These are phyloP conservation scores for Bombus soroeensis DNA, from an alignment of 1,140 invertebrate genomes.

Conservation along the genomic window DNA sequence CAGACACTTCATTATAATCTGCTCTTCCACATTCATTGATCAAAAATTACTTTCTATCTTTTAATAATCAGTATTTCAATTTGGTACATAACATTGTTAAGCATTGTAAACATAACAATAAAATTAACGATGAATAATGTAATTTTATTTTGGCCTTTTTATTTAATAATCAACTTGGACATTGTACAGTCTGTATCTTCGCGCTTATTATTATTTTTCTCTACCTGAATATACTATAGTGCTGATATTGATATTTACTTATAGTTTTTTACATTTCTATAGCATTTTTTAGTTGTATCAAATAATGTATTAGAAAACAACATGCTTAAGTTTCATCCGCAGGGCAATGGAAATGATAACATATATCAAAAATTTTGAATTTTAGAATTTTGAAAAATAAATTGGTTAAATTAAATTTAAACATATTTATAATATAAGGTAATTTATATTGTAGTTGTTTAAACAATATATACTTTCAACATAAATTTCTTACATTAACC, in stretches of 20 bases:
- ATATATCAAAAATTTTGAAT: not conserved
- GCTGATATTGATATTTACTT: constrained; percentile 14
- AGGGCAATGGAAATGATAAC: constrained; percentile 28
- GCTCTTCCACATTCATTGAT: constrained; percentile 40
- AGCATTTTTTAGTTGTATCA: constrained; percentile 1
- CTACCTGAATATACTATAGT: constrained; percentile 8
- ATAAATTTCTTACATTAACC: not conserved
- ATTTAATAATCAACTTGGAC: constrained; percentile 62
- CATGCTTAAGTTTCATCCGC: constrained; percentile 27
- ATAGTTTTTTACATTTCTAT: not conserved
- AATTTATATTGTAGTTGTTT: not conserved
- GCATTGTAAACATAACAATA: constrained; percentile 45
- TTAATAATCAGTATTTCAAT: constrained; percentile 54
- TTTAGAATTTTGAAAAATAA: not conserved
- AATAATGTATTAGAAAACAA: not conserved
- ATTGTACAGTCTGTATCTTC: constrained; percentile 75
- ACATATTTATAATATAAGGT: not conserved
- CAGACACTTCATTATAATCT: constrained; percentile 34
- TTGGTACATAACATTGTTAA: constrained; percentile 46
- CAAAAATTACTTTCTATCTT: constrained; percentile 35
- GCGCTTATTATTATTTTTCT: constrained; percentile 75
- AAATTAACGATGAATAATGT: constrained; percentile 29
- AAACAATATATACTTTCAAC: not conserved
- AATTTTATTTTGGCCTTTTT: constrained; percentile 57
- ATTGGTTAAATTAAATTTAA: not conserved